phyloP scores from a whole-genome alignment of 2,888 invertebrate genomes.

The Conomelus anceps region DNA sequence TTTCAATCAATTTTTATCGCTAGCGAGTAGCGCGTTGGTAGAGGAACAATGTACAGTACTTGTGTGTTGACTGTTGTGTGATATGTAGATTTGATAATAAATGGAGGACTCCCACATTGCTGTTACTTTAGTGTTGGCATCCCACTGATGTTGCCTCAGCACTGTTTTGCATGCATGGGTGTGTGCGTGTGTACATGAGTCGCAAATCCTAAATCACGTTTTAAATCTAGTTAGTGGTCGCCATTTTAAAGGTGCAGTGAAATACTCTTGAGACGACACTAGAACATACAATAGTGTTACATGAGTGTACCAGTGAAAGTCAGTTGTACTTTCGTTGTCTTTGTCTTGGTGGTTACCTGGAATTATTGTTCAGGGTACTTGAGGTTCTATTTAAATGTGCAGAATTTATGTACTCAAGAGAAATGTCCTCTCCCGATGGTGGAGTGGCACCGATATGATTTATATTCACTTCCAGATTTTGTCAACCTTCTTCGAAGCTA shows the following conservation, averaged over 20 bases:
- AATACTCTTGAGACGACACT: background rate
- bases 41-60: background rate
- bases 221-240: background rate
- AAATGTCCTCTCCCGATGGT: too few relatives aligned
- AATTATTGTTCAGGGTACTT: background rate
- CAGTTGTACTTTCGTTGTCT: background rate
- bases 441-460: background rate
- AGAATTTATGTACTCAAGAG: background rate
- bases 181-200: background rate
- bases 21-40: background rate
- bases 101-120: background rate
- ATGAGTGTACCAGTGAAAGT: background rate
- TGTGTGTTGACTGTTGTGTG: background rate
- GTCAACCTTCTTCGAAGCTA: background rate
- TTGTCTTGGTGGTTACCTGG: too few relatives aligned
- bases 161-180: background rate
- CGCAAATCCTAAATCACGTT: background rate
- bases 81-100: background rate
- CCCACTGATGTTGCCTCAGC: background rate
- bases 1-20: background rate
- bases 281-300: background rate
- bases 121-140: background rate
- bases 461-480: background rate
- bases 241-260: background rate
- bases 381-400: background rate